These are phyloP conservation scores for Ametastegia equiseti DNA, from an alignment of 2,888 invertebrate genomes.

Conservation along the genomic window DNA sequence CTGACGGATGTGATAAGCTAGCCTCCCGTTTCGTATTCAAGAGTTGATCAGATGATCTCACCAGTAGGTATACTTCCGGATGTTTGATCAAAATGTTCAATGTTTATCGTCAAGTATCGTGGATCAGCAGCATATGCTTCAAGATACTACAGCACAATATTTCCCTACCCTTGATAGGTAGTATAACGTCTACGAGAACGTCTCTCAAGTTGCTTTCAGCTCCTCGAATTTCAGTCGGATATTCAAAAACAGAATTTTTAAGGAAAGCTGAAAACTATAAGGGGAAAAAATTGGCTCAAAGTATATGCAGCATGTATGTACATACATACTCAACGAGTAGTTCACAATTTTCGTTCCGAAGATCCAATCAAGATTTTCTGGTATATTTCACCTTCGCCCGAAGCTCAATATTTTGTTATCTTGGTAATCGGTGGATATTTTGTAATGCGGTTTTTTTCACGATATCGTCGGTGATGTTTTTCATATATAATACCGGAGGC, in stretches of 20 bases:
- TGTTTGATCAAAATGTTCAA: background rate
- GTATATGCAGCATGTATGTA: no score
- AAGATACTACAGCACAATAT: background rate
- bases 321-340: no score
- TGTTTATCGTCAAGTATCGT: background rate
- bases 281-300: background rate
- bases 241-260: background rate
- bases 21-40: background rate
- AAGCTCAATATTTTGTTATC: background rate
- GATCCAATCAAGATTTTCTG: no score
- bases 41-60: constrained; percentile 7
- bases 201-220: background rate
- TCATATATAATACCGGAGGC: background rate
- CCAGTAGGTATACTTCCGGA: background rate
- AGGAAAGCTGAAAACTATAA: background rate
- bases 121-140: background rate
- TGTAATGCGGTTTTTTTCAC: background rate
- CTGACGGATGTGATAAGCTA: constrained; percentile 1
- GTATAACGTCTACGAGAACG: background rate
- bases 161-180: background rate
- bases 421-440: background rate
- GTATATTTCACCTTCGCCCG: background rate
- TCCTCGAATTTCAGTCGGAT: no score
- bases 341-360: no score
- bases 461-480: constrained; percentile 3